A percentile compares a stretch with the other conserved stretches of the same genome.
Evolutionary conservation across 2,888 invertebrate genomes (phyloP).

Genomic region (Cheilosia grossa): DNA sequence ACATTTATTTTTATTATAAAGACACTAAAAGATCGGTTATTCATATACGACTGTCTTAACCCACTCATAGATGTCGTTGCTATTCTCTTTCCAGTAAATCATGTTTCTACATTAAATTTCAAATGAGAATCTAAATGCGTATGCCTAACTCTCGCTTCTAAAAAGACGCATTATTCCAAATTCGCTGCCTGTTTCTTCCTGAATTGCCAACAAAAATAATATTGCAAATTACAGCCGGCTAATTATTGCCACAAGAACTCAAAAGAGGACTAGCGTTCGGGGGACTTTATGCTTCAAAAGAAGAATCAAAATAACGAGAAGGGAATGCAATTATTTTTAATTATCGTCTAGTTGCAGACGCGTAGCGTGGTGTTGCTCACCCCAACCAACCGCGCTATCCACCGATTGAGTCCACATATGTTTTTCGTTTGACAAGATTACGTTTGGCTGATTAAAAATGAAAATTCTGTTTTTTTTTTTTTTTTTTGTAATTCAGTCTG

Average conservation of each 20-base stretch:
- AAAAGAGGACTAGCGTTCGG: constrained; percentile 5
- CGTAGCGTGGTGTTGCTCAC: constrained; percentile 34
- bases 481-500: constrained; percentile 2
- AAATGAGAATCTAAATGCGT: too few relatives aligned
- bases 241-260: constrained; percentile 43
- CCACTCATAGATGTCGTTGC: too few relatives aligned
- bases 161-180: neutral
- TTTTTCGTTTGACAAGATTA: constrained; percentile 48
- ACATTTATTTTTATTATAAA: too few relatives aligned
- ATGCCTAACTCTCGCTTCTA: neutral
- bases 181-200: neutral
- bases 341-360: constrained; percentile 68
- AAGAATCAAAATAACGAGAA: constrained; percentile 67
- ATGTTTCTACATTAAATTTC: too few relatives aligned
- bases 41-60: too few relatives aligned
- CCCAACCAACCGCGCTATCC: neutral
- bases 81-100: too few relatives aligned
- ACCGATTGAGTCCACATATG: constrained; percentile 36
- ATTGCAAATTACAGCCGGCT: constrained; percentile 41
- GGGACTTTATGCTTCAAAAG: constrained; percentile 55
- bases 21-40: too few relatives aligned
- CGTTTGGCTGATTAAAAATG: constrained; percentile 35
- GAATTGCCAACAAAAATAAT: constrained; percentile 8
- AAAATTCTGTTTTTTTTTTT: too few relatives aligned
- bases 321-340: constrained; percentile 74